Conservation (phyloP, 2,113 vertebrate genomes). For the Elgaria multicarinata region DNA sequence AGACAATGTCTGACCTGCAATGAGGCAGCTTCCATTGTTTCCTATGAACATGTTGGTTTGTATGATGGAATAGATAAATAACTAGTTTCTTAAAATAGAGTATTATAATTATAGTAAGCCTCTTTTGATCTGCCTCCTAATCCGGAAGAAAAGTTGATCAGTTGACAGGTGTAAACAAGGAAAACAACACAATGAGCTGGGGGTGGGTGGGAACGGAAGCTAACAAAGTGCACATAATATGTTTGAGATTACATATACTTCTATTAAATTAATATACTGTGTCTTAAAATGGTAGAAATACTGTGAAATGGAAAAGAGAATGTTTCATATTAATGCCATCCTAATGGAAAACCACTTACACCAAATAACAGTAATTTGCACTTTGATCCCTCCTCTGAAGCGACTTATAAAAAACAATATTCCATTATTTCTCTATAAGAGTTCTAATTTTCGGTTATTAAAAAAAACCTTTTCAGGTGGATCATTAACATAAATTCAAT, state of each 20-base stretch:
- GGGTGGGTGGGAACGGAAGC: conserved; percentile 17
- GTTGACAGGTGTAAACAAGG: conserved; percentile 57
- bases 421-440: conserved; percentile 65
- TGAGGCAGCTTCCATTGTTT: neutral
- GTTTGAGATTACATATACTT: conserved; percentile 68
- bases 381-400: conserved; percentile 69
- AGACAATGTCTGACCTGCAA: neutral
- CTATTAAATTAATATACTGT: conserved; percentile 65
- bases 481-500: conserved; percentile 54
- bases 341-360: conserved; percentile 74
- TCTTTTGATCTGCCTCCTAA: conserved; percentile 52
- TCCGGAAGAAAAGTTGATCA: conserved; percentile 52
- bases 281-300: conserved; percentile 64
- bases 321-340: conserved; percentile 71
- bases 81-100: conserved; percentile 54
- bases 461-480: conserved; percentile 60
- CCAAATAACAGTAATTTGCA: conserved; percentile 76
- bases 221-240: conserved; percentile 59
- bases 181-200: conserved; percentile 50
- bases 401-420: conserved; percentile 71
- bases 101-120: conserved; percentile 54
- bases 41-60: conserved; percentile 77
- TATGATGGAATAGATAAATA: conserved; percentile 77
- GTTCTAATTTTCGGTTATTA: conserved; percentile 71
- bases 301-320: conserved; percentile 67